phyloP scores from a whole-genome alignment of 2,113 vertebrate genomes.

The Labeo catla region DNA sequence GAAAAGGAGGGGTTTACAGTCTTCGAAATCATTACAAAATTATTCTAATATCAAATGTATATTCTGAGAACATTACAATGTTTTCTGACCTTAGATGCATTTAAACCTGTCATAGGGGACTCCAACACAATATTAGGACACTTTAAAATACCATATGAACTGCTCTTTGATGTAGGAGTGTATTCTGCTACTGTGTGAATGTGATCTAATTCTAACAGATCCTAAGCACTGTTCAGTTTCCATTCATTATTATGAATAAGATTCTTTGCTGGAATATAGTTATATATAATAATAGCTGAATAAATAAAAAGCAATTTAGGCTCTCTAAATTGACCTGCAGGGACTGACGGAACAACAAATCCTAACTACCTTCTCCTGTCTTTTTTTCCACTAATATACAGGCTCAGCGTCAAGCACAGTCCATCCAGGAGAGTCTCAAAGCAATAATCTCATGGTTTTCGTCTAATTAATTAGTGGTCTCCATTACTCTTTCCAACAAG shows the following conservation, averaged over 20 bases:
- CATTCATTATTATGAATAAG: background rate
- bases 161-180: background rate
- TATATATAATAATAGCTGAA: background rate
- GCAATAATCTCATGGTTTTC: constrained; percentile 88
- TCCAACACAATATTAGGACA: too few relatives aligned
- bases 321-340: background rate
- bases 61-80: too few relatives aligned
- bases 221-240: background rate
- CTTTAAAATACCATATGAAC: too few relatives aligned
- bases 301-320: background rate
- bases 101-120: too few relatives aligned
- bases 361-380: constrained; percentile 48
- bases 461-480: constrained; percentile 92
- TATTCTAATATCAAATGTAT: too few relatives aligned
- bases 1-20: too few relatives aligned
- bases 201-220: background rate
- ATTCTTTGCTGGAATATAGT: background rate
- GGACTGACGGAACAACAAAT: constrained; percentile 5
- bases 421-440: constrained; percentile 79
- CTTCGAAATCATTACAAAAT: too few relatives aligned
- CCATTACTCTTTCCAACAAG: constrained; percentile 85
- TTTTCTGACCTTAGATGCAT: too few relatives aligned
- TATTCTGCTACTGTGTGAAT: background rate
- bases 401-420: constrained; percentile 76
- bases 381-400: constrained; percentile 43